Evolutionary conservation across 2,113 vertebrate genomes (phyloP).

Genomic region (Accipiter virgatus): DNA sequence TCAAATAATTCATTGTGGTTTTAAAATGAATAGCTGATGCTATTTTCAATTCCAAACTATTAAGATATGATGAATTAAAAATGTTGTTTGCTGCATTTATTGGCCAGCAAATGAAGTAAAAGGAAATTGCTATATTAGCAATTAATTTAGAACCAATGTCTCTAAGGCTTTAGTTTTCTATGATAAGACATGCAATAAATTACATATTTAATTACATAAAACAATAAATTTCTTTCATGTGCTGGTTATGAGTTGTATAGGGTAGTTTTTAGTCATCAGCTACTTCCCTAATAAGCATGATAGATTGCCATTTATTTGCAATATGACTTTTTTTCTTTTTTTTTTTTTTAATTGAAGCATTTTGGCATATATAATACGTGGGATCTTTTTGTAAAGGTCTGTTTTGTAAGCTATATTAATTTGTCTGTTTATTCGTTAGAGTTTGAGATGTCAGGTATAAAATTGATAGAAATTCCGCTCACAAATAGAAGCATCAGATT

Average conservation of each 20-base stretch:
- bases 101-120: not conserved
- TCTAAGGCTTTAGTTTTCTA: not conserved
- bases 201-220: slow-evolving; percentile 7
- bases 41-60: not conserved
- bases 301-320: not conserved
- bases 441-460: not conserved
- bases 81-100: not conserved
- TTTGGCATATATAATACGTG: not conserved
- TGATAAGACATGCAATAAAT: slow-evolving; percentile 3
- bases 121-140: slow-evolving; percentile 14
- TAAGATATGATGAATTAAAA: not conserved
- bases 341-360: not conserved
- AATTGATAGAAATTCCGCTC: not conserved
- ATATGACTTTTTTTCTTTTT: not conserved
- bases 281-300: not conserved
- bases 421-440: not conserved
- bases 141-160: not conserved
- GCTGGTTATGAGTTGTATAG: not conserved
- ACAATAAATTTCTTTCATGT: not conserved
- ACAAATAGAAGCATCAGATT: not conserved
- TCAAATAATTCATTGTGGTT: not conserved
- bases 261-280: not conserved
- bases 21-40: not conserved
- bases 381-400: not conserved
- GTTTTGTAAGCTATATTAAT: not conserved